Evolutionary conservation across 2,888 invertebrate species (phyloP), one percentile per base, ranked within the genome.

Genomic region (Drosophila emarginata): DNA sequence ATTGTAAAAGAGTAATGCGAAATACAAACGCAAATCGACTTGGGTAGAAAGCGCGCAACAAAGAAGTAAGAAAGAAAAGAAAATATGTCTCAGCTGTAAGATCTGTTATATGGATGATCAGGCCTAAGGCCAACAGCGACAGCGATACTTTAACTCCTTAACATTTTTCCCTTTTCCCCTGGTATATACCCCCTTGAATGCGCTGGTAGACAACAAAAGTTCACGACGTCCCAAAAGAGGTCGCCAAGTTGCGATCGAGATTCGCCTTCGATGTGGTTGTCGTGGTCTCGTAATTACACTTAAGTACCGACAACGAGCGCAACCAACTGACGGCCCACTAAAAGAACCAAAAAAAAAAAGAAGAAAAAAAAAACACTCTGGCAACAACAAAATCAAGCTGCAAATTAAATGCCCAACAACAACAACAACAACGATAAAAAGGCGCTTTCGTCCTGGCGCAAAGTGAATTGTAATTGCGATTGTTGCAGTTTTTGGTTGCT

Each of bases 381-480:
- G 50, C 61, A 56, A 51, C 62, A 59, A 58, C 66, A 63, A 76
- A 59, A 53, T 63, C 64, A 77, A 77, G 78, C 84, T 83, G 77
- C 78, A 87, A 86, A 86, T 86, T 86, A 88, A 86, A 88, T 88
- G 87, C 65, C 67, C 72, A 61, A 69, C 26, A 26, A 54, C 71
- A 61, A 51, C 58, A 52, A 12, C 52, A 15, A 18, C 2, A 45
- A 40, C 15, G 9, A 9, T 15, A 37, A 56, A 37, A 56, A 79
- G 72, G 71, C 79, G 79, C 75, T 77, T 75, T 77, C 71, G 80
- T 83, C 79, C 87, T 77, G 79, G 82, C 79, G 82, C 83, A 84
- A 84, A 84, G 84, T 84, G 88, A 84, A 84, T 88, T 88, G 84
- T 84, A 84, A 84, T 84, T 80, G 82, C 64, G 63, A 66, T 68